Evolutionary conservation across 2,888 invertebrate species (phyloP).

Genomic region (Pristionchus mayeri): DNA sequence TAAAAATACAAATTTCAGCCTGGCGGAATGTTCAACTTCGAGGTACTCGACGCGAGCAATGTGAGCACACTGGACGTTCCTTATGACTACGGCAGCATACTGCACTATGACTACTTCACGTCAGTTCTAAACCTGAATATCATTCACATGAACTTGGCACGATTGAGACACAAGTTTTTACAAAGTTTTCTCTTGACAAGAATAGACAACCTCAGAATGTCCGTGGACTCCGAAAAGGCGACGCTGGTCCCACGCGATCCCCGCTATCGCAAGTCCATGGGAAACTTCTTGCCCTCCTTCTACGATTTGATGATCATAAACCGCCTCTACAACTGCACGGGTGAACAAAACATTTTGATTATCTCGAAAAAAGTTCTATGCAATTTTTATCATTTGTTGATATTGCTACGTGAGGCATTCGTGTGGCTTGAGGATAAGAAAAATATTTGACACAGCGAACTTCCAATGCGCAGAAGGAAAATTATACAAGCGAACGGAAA

Average conservation of each 20-base stretch:
- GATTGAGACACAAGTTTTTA: no score
- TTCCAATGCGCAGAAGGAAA: not conserved
- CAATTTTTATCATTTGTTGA: no score
- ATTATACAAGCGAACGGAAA: not conserved
- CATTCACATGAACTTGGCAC: no score
- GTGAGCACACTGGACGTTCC: slow-evolving; percentile 4
- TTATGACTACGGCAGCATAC: slow-evolving; percentile 38
- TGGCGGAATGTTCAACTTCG: slow-evolving; percentile 42
- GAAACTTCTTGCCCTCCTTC: slow-evolving; percentile 43
- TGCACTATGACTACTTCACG: slow-evolving; percentile 45
- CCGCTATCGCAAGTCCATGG: slow-evolving; percentile 45
- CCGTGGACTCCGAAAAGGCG: slow-evolving; percentile 21
- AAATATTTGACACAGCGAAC: no score
- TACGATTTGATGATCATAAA: slow-evolving; percentile 35
- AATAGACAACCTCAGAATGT: not conserved
- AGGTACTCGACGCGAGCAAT: slow-evolving; percentile 14
- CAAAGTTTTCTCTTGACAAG: no score
- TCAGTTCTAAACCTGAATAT: slow-evolving; percentile 7
- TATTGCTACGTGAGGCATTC: no score
- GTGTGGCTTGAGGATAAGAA: no score
- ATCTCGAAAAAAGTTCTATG: no score
- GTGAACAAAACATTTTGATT: not conserved
- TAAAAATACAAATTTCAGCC: not conserved
- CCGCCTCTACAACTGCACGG: slow-evolving; percentile 45
- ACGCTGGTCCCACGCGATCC: slow-evolving; percentile 10